Evolutionary conservation across 2,888 invertebrate genomes (phyloP).

Genomic region (Arenicola marina): DNA sequence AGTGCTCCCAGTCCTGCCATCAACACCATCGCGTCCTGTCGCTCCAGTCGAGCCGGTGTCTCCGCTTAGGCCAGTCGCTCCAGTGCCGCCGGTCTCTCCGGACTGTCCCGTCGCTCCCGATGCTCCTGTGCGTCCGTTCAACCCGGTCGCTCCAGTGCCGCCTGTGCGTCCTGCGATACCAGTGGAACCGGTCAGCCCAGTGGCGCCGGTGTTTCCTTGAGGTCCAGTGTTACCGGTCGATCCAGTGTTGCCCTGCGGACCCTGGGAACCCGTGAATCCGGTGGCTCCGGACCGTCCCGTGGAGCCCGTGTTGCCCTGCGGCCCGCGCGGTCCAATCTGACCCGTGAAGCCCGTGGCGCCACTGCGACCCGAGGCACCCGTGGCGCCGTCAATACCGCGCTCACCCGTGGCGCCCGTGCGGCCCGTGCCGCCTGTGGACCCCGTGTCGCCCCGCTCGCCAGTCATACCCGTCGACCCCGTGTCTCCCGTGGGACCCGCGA

Average conservation of each 20-base stretch:
- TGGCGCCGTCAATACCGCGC: neutral
- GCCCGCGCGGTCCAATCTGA: constrained; percentile 10
- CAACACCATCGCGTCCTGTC: constrained; percentile 1
- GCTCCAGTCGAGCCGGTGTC: constrained; percentile 16
- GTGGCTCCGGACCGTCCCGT: neutral
- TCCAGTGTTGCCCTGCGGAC: constrained; percentile 1
- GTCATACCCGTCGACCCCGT: constrained; percentile 69
- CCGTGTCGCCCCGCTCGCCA: constrained; percentile 64
- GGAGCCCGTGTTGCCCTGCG: neutral
- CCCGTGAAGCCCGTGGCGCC: constrained; percentile 2
- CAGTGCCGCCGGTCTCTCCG: constrained; percentile 12
- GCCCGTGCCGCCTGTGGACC: constrained; percentile 62
- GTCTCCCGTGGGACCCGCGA: neutral
- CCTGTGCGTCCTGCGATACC: constrained; percentile 6
- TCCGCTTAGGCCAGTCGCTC: constrained; percentile 20
- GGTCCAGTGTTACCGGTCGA: constrained; percentile 13
- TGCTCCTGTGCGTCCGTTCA: constrained; percentile 5
- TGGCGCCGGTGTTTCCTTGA: constrained; percentile 20
- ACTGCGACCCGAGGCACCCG: neutral
- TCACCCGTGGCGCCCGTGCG: constrained; percentile 31
- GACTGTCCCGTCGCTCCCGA: constrained; percentile 10
- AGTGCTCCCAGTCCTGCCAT: constrained; percentile 9
- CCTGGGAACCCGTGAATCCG: neutral
- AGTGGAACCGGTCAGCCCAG: constrained; percentile 15
- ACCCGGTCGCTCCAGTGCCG: neutral